Evolutionary conservation across 2,113 vertebrate species (phyloP).

Genomic region (Lampris incognitus): DNA sequence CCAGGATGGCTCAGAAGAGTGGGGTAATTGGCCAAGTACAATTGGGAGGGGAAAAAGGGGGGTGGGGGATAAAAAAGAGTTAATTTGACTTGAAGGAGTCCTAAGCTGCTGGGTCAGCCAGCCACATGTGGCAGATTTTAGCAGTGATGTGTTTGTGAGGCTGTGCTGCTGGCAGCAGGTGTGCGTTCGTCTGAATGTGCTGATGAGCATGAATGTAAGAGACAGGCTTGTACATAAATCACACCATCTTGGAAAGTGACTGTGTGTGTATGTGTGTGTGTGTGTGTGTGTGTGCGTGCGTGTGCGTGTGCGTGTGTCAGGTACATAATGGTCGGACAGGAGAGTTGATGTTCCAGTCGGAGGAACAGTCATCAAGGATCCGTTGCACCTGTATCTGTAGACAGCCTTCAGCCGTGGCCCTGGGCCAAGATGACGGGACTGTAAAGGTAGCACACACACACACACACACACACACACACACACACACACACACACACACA

Average conservation of each 20-base stretch:
- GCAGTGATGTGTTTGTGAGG: neutral
- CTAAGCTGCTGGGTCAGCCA: neutral
- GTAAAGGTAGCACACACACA: conserved; percentile 84
- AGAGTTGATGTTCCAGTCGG: conserved; percentile 82
- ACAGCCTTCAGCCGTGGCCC: conserved; percentile 77
- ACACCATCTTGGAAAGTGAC: no score
- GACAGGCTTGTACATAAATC: no score
- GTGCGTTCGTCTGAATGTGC: conserved; percentile 7
- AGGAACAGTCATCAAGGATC: conserved; percentile 82
- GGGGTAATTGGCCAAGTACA: no score
- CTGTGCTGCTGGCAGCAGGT: neutral
- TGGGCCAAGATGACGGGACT: conserved; percentile 87
- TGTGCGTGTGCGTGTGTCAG: conserved; percentile 72
- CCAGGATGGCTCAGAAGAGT: no score
- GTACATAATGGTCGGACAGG: conserved; percentile 86
- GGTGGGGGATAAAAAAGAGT: neutral
- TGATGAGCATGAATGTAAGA: neutral
- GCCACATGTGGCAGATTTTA: neutral
- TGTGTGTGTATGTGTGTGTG: conserved; percentile 5
- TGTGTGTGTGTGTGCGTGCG: conserved; percentile 9
- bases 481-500: conserved; percentile 4
- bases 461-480: neutral
- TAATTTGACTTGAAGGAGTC: no score
- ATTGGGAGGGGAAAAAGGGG: no score
- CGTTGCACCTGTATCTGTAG: conserved; percentile 87